phyloP scores from a whole-genome alignment of 2,797 vertebrate genomes.

The Brachymystax lenok region DNA sequence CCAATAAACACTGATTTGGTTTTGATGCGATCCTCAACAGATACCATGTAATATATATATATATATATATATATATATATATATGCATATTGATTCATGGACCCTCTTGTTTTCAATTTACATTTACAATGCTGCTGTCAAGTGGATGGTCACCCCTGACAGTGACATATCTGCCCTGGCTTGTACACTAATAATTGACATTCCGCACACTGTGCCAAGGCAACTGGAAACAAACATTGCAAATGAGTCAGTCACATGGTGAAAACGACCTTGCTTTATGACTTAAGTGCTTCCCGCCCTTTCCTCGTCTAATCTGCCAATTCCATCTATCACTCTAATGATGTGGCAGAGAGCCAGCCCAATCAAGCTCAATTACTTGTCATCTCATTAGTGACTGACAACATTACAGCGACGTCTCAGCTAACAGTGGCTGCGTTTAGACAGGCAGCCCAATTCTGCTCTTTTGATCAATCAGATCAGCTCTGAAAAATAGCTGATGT shows the following conservation, averaged over 20 bases:
- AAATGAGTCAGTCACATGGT: conserved; percentile 57
- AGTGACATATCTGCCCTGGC: conserved; percentile 51
- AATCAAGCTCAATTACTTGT: conserved; percentile 83
- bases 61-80: conserved; percentile 37
- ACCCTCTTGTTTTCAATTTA: conserved; percentile 55
- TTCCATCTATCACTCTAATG: conserved; percentile 89
- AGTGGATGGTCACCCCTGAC: conserved; percentile 49
- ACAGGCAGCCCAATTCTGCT: no score
- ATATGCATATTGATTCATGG: no score
- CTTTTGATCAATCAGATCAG: no score
- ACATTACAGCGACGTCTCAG: conserved; percentile 74
- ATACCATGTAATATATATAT: conserved; percentile 12
- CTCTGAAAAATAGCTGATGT: no score
- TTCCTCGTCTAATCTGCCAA: conserved; percentile 79
- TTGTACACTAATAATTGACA: conserved; percentile 45
- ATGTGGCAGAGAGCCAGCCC: conserved; percentile 84
- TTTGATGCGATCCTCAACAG: background rate
- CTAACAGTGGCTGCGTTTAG: no score
- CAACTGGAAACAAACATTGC: conserved; percentile 65
- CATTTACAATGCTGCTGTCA: conserved; percentile 55
- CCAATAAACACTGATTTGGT: no score
- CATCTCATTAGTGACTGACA: conserved; percentile 87
- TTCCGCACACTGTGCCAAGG: conserved; percentile 38
- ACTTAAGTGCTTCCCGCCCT: conserved; percentile 76
- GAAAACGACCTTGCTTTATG: conserved; percentile 68